Evolutionary conservation across 2,797 vertebrate species (phyloP), one percentile per base, ranked within the genome.

Genomic region (Ataeniobius toweri): DNA sequence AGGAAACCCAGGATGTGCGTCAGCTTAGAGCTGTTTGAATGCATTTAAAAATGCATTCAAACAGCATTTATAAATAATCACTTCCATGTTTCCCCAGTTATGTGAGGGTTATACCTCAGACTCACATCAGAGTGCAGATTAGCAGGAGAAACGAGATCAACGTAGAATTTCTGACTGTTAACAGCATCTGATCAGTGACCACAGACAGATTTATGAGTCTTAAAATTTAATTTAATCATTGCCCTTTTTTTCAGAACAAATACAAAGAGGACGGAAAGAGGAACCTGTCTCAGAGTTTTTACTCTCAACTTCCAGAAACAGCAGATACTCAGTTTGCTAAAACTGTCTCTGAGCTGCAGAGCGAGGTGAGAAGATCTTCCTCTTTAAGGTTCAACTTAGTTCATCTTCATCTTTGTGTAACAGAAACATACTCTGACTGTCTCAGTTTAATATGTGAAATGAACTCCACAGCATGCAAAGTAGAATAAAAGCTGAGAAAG

Each of bases 251-350:
- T 65, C 85, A 98, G 97, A 93, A 92, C 74, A 97, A 97, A 81
- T 98, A 98, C 89, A 97, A 96, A 89, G 95, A 95, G 79, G 90
- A 83, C 31, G 91, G 93, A 28, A 96, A 93, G 81, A 91, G 74
- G 80, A 91, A 90, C 73, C 93, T 96, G 74, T 89, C 93, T 70
- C 96, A 94, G 68, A 94, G 94, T 75, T 91, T 98, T 13, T 98
- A 98, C 91, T 95, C 95, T 80, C 94, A 91, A 39, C 89, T 94
- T 0, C 81, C 93, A 28, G 78, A 93, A 78, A 94, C 93, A 0
- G 0, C 81, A 0, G 88, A 92, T 63, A 93, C 80, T 22, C 83
- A 85, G 72, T 91, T 93, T 0, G 89, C 71, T 44, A 93, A 88
- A 78, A 31, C 12, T 0, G 77, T 88, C 2, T 89, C 88, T 6